Base-by-base conservation (phyloP, 64 coral and sea anemone species). In the Hydrozoanthus tunicans region DNA sequence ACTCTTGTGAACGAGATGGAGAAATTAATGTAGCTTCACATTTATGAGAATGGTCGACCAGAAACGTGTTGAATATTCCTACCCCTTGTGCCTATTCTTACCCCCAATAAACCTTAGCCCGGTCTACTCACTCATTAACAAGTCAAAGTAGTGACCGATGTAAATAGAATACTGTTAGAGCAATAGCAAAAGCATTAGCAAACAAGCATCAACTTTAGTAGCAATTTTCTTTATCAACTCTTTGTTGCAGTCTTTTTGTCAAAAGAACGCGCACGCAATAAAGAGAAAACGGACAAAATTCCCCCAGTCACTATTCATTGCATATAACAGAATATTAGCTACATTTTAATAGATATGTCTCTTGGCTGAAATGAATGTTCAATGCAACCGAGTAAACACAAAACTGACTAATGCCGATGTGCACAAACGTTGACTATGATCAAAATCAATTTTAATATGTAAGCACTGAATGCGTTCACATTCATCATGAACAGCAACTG, bases 1-100 rank as follows among this genome's bases (percentile, higher is more conserved):
- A 81, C 58, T 89, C 77, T 93, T 17, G 52, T 89, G 9, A 73
- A 73, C 55, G 92, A 75, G 55, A 89, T 89, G 62, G 65, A 89
- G 58, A 93, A 89, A 81, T 13, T 93, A 70, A 23, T 79, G 83
- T 89, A 89, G 80, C 27, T 66, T 84, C 81, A 64, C 81, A 83
- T 83, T 64, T 64, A 64, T 83, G 81, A 13, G 17, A 27, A 23
- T 79, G 77, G 77, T 79, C 77, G 77, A 79, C 77, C 77, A 79
- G 77, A 79, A 79, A 79, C 77, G 12, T 79, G 77, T 79, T 11
- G 77, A 79, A 79, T 79, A 79, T 79, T 79, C 77, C 77, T 79
- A 51, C 77, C 77, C 77, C 27, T 79, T 79, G 27, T 11, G 77
- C 77, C 77, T 27, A 51, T 79, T 79, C 77, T 79, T 79, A 52